Evolutionary conservation across 2,113 vertebrate species (phyloP).

Genomic region (Mola mola): DNA sequence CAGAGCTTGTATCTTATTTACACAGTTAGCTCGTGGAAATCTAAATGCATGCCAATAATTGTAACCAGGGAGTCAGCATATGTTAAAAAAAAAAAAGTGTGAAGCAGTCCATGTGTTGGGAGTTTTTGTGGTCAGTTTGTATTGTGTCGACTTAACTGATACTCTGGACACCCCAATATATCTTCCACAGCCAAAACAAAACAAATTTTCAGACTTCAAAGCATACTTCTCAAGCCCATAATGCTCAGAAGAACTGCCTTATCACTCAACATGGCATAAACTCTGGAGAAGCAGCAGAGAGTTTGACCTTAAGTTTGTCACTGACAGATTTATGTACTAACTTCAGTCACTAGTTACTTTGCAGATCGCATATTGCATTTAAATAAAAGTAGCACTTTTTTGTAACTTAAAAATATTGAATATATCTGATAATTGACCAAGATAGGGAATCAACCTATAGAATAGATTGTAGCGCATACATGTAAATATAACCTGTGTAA

Average conservation of each 20-base stretch:
- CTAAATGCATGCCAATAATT: conserved; percentile 13
- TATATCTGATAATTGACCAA: no score
- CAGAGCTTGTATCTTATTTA: not conserved
- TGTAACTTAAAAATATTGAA: no score
- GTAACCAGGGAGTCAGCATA: conserved; percentile 39
- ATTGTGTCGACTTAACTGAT: conserved; percentile 22
- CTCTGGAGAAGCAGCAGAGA: not conserved
- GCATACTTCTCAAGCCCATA: conserved; percentile 1
- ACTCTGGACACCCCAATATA: not conserved
- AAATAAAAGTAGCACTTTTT: no score
- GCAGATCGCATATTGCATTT: no score
- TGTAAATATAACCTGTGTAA: no score
- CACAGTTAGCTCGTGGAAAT: conserved; percentile 22
- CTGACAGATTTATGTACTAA: no score
- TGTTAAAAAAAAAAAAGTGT: conserved; percentile 7
- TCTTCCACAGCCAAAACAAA: conserved; percentile 57
- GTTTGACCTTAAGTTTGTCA: not conserved
- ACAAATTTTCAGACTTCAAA: conserved; percentile 50
- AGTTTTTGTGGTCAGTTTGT: conserved; percentile 10
- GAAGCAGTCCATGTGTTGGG: conserved; percentile 15
- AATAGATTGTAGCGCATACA: no score
- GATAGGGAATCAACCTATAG: no score
- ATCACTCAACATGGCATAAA: conserved; percentile 23
- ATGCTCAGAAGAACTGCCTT: conserved; percentile 15
- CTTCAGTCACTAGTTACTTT: no score